Conservation (phyloP, 2,797 vertebrate species). For the Chelon auratus region DNA sequence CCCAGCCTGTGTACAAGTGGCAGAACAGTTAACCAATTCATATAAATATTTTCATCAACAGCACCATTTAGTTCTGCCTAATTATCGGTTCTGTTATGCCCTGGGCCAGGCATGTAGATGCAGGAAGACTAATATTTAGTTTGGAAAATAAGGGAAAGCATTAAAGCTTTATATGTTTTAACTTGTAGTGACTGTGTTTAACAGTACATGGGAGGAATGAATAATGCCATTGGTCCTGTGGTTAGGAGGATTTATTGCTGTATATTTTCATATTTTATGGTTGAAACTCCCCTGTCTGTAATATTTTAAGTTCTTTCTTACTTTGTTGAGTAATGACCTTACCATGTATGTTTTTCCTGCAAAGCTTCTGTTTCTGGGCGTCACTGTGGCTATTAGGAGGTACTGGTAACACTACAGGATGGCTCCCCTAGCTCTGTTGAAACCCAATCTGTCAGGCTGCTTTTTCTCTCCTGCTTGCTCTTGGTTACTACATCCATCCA, state of each 20-base stretch:
- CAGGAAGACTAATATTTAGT: conserved; percentile 85
- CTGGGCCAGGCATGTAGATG: conserved; percentile 65
- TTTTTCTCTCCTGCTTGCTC: conserved; percentile 34
- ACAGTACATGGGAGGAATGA: conserved; percentile 80
- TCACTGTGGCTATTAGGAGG: conserved; percentile 69
- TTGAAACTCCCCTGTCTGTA: conserved; percentile 80
- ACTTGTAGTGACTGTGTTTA: conserved; percentile 75
- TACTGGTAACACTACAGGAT: conserved; percentile 65
- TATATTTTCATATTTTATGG: conserved; percentile 85
- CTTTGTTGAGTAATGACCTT: conserved; percentile 82
- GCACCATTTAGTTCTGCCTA: conserved; percentile 64
- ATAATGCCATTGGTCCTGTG: conserved; percentile 78
- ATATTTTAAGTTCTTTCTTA: conserved; percentile 79
- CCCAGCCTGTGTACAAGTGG: conserved; percentile 51
- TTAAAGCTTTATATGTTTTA: conserved; percentile 84
- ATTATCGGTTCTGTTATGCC: conserved; percentile 69
- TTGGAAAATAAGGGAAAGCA: conserved; percentile 81
- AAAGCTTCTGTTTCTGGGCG: conserved; percentile 80
- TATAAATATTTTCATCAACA: conserved; percentile 74
- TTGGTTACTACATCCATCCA: conserved; percentile 33
- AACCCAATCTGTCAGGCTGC: conserved; percentile 55
- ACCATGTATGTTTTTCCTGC: conserved; percentile 77
- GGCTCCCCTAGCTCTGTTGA: conserved; percentile 64
- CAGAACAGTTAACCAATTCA: conserved; percentile 70
- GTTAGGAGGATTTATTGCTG: conserved; percentile 80